A percentile compares a stretch with the other conserved stretches of the same genome.
Conservation (phyloP, 2,797 vertebrate species). For the Rhyacichthys aspro region DNA sequence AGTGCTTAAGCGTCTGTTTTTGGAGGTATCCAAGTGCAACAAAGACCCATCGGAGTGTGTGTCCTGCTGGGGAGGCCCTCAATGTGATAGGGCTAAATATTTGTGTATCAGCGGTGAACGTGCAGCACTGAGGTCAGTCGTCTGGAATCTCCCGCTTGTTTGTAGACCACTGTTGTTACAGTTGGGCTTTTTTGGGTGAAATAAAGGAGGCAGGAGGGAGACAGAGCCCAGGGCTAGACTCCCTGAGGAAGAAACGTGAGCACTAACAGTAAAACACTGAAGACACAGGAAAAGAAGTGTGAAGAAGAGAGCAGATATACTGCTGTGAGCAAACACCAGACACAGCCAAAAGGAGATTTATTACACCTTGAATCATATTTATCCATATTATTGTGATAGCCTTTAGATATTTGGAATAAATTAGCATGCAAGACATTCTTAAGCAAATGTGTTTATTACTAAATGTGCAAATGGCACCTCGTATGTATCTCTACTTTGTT, state of each 20-base stretch:
- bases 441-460: no score
- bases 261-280: slow-evolving; percentile 53
- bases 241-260: slow-evolving; percentile 76
- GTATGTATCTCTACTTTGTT: no score
- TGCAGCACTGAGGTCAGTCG: slow-evolving; percentile 89
- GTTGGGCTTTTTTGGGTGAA: slow-evolving; percentile 85
- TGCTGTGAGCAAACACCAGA: slow-evolving; percentile 22
- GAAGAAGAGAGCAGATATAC: slow-evolving; percentile 28
- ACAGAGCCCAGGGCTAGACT: slow-evolving; percentile 71
- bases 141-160: slow-evolving; percentile 93
- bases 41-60: slow-evolving; percentile 84
- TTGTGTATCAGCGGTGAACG: slow-evolving; percentile 92
- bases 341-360: not conserved
- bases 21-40: slow-evolving; percentile 53
- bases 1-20: slow-evolving; percentile 4
- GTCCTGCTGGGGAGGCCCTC: slow-evolving; percentile 79
- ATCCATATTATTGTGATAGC: no score
- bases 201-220: slow-evolving; percentile 71
- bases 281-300: slow-evolving; percentile 38
- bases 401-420: no score
- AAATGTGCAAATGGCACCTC: no score
- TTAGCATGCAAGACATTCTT: no score
- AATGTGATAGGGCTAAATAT: slow-evolving; percentile 90
- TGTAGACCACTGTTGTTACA: slow-evolving; percentile 93
- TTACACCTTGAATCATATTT: not conserved